Evolutionary conservation across 2,797 vertebrate genomes (phyloP).

Genomic region (Chaunax sp.): DNA sequence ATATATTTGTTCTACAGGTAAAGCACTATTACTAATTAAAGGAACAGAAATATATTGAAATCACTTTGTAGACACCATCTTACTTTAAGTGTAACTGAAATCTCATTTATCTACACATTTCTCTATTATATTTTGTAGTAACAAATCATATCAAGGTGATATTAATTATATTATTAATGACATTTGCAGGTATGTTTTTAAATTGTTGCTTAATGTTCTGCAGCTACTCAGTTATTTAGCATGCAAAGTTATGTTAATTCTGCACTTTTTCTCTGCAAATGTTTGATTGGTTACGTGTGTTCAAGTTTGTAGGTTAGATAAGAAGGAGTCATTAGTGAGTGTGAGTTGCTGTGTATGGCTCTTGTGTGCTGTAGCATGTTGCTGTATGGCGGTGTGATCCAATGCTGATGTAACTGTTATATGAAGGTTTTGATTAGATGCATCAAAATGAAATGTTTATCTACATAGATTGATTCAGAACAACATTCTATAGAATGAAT

Average conservation of each 20-base stretch:
- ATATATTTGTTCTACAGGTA: background rate
- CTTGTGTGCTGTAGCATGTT: background rate
- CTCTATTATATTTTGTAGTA: too few species aligned
- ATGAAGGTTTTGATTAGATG: background rate
- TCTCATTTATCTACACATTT: too few species aligned
- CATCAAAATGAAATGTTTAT: background rate
- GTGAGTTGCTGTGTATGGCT: too few species aligned
- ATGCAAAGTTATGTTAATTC: too few species aligned
- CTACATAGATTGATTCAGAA: too few species aligned
- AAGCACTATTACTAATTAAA: background rate
- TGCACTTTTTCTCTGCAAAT: too few species aligned
- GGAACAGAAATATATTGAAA: background rate
- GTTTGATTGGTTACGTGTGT: background rate
- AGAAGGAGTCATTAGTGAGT: slow-evolving; percentile 1
- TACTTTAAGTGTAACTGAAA: background rate
- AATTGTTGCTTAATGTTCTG: background rate
- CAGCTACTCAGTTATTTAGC: background rate
- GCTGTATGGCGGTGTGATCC: background rate
- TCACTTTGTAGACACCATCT: background rate
- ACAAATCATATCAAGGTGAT: too few species aligned
- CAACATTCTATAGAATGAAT: background rate
- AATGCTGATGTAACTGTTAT: background rate
- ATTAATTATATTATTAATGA: too few species aligned
- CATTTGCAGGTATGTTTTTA: background rate
- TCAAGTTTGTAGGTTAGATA: slow-evolving; percentile 1